Base-by-base conservation (phyloP, 1,140 invertebrate species). In the Xylocopa sonorina region DNA sequence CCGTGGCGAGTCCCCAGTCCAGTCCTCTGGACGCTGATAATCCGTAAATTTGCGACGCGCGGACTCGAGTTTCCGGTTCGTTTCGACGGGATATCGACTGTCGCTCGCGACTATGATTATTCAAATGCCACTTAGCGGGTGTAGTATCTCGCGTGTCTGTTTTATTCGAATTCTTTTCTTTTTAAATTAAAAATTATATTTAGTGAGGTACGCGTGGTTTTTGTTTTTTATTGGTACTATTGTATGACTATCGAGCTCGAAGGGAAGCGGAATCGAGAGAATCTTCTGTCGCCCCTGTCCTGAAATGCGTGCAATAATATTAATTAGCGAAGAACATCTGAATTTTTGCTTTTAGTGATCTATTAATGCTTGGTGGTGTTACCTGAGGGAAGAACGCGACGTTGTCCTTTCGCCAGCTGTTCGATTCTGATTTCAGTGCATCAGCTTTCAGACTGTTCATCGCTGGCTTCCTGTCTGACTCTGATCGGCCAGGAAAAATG, bases 381-480 rank as follows among this genome's bases (percentile, higher is more conserved):
- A 88, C 88, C 83, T 81, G 64, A 67, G 88, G 81, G 53, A 90
- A 88, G 51, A 90, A 79, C 10, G 46, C n/a, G 0, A 48, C 2
- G 41, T 34, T 41, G 38, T 68, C 46, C 0, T 64, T 24, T 10
- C 32, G 60, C 24, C 67, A 67, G 46, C 53, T 16, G 14, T 69
- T 73, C 10, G 0, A 16, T 9, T 78, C 43, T 0, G 32, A 51
- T 0, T 69, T 57, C 7, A 34, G n/a, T 50, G 62, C 60, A 5
- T 78, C 82, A 63, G 88, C 82, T 1, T 55, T 16, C 9, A 88
- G 43, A 10, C 78, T 82, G 46, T 81, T 82, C 24, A 46, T 34
- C 27, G 51, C n/a, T 6, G 27, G 55, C 12, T 41, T 64, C 24
- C 38, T 48, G n/a, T n/a, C 81, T 2, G 29, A n/a, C 24, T 64